Evolutionary conservation across 2,113 vertebrate genomes (phyloP), one percentile per base, ranked within the genome.

Genomic region (Bolborhynchus lineola): DNA sequence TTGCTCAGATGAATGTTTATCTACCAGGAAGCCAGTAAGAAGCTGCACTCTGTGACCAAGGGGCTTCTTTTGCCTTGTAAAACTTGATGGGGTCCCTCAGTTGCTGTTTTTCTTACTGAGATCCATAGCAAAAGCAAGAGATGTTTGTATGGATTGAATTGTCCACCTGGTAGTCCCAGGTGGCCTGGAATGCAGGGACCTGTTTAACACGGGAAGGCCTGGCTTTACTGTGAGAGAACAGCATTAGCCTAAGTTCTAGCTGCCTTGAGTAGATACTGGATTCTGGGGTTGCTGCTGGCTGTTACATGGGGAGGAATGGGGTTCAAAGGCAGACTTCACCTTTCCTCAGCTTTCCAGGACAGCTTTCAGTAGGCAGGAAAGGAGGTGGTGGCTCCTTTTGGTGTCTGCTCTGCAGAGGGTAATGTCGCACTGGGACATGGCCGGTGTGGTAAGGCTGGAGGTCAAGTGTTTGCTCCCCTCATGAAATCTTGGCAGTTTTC

Each of bases 111-210:
- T 52, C n/a, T 63, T 63, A 21, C 28, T 55, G 41, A 31, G 47
- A 6, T 52, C 71, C 31, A 4, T 6, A 29, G 17, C 24, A 28
- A 18, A 46, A 19, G 25, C 8, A 21, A 75, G 78, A 4, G 1
- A 13, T 28, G 47, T 57, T 44, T 6, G 13, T 44, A 26, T 35
- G 71, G 52, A 41, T 18, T 25, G 44, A 35, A 12, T 31, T 21
- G 35, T 65, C 1, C 0, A 8, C 31, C 62, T 59, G 49, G 33
- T 46, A 7, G 52, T 31, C 14, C 46, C 16, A 12, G 0, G 2
- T 39, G 52, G 67, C 20, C 47, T 42, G 60, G 35, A 41, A 26
- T 5, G 14, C n/a, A n/a, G 68, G 31, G 7, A 9, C 19, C 41
- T 55, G 24, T n/a, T 63, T 42, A 19, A 17, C 1, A 3, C 1